These are phyloP conservation scores for Poecilia velifera DNA, from an alignment of 2,797 vertebrate species.

Conservation along the genomic window DNA sequence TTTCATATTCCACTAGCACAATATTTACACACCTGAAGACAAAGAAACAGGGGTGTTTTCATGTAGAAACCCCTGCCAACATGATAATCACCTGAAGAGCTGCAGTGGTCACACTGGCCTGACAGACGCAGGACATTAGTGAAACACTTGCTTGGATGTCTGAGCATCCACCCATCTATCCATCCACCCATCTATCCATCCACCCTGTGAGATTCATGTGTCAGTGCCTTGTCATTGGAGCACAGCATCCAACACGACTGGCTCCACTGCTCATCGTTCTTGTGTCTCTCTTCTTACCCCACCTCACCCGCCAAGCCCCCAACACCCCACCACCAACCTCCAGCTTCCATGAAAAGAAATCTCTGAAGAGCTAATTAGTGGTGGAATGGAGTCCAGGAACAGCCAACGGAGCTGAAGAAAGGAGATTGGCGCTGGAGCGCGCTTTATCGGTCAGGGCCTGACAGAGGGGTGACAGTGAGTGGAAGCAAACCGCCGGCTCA, in stretches of 20 bases:
- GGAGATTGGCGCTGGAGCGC: slow-evolving; percentile 78
- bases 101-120: slow-evolving; percentile 60
- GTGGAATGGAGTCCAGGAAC: slow-evolving; percentile 93
- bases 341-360: slow-evolving; percentile 92
- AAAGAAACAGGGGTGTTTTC: slow-evolving; percentile 92
- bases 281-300: slow-evolving; percentile 52
- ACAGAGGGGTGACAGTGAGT: slow-evolving; percentile 91
- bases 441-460: slow-evolving; percentile 91
- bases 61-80: slow-evolving; percentile 78
- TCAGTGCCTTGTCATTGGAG: slow-evolving; percentile 42
- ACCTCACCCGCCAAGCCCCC: slow-evolving; percentile 82
- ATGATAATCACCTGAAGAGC: slow-evolving; percentile 79
- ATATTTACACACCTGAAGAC: slow-evolving; percentile 99
- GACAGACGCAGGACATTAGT: slow-evolving; percentile 59
- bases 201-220: slow-evolving; percentile 21
- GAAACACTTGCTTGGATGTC: slow-evolving; percentile 33
- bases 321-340: slow-evolving; percentile 57
- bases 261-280: slow-evolving; percentile 42
- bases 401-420: slow-evolving; percentile 91
- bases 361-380: slow-evolving; percentile 99
- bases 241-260: slow-evolving; percentile 57
- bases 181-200: slow-evolving; percentile 35
- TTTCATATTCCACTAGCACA: slow-evolving; percentile 99
- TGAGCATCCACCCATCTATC: slow-evolving; percentile 36
- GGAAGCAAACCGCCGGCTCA: slow-evolving; percentile 89